Evolutionary conservation across 2,113 vertebrate genomes (phyloP), one percentile per base, ranked within the genome.

Genomic region (Reinhardtius hippoglossoides): DNA sequence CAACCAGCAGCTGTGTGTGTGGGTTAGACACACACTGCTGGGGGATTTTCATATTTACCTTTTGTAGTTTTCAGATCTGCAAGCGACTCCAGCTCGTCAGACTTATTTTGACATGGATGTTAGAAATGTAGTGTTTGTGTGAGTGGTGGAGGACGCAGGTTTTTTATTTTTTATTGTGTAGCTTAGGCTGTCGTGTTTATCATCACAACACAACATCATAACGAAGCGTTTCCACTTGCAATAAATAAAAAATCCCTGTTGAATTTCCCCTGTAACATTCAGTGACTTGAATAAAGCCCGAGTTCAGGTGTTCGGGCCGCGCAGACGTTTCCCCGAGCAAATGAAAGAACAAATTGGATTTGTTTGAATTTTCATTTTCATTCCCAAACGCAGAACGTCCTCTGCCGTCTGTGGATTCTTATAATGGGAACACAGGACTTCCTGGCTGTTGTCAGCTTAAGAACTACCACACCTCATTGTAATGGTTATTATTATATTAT

Each of bases 1-100:
- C 9, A 63, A 63, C 42, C 50, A 77, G n/a, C 67, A 78, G 73
- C 44, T 27, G 55, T 24, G 9, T 31, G 31, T 1, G 5, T 31
- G n/a, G 9, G 46, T 31, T 58, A 5, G 13, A 10, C 16, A 20
- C 35, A 8, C 9, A 26, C 59, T 42, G 75, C 71, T 16, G 13
- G 24, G 20, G 13, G 3, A 18, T 66, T 20, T 65, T 58, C 58
- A 68, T n/a, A 13, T 74, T 37, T 61, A 9, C 3, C 12, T 44
- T 26, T 4, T 27, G 8, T 44, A 3, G 46, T 61, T 73, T 82
- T 73, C 48, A 5, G 8, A 62, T 52, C 57, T 61, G 31, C n/a
- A 9, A 12, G n/a, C 16, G 37, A 9, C 12, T 57, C 56, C 3
- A 63, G 26, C 67, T 40, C n/a, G 44, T 68, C n/a, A 23, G 21